These are phyloP conservation scores for Ophion costatus DNA, from an alignment of 2,888 invertebrate species.

Conservation along the genomic window DNA sequence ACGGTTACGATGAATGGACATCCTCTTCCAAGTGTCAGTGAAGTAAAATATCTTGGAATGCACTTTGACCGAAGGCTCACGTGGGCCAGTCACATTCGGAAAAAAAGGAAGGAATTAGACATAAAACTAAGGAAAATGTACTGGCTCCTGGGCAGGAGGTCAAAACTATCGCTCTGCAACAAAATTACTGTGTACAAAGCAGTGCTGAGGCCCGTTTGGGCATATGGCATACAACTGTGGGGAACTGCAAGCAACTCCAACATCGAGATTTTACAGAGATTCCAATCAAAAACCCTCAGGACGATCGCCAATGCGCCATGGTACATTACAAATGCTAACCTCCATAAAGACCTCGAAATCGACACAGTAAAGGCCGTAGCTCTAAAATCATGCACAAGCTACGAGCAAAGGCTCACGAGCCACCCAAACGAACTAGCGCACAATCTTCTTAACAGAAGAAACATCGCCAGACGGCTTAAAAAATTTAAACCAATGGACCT, in stretches of 20 bases:
- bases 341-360: conserved; percentile 18
- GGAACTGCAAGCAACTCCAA: conserved; percentile 52
- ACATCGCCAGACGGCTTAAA: conserved; percentile 19
- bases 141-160: conserved; percentile 50
- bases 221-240: conserved; percentile 56
- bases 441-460: conserved; percentile 19
- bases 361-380: conserved; percentile 13
- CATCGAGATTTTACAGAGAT: conserved; percentile 34
- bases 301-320: conserved; percentile 49
- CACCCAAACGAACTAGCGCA: conserved; percentile 23
- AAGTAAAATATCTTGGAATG: conserved; percentile 70
- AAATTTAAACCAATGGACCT: conserved; percentile 18
- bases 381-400: conserved; percentile 3
- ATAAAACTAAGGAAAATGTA: conserved; percentile 49
- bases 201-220: conserved; percentile 57
- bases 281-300: conserved; percentile 47
- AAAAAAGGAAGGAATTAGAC: conserved; percentile 53
- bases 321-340: conserved; percentile 26
- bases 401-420: conserved; percentile 17
- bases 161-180: conserved; percentile 35
- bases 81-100: conserved; percentile 49
- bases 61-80: conserved; percentile 65
- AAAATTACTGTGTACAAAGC: conserved; percentile 56
- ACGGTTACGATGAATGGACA: too few species aligned
- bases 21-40: too few species aligned